Conservation (phyloP, 2,888 invertebrate species). For the Melinaea menophilus region DNA sequence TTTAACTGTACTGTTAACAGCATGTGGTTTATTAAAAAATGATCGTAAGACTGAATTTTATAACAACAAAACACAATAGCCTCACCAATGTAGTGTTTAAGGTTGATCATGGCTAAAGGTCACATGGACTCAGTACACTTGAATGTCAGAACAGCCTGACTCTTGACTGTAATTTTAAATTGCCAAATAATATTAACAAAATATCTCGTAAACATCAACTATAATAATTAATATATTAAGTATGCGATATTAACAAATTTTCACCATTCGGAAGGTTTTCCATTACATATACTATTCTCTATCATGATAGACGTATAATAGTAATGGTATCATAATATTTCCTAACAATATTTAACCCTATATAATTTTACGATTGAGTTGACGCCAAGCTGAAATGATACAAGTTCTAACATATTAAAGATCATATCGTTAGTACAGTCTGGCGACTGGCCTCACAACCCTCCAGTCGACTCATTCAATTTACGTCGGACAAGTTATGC, state of each 20-base stretch:
- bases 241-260: slow-evolving; percentile 19
- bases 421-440: slow-evolving; percentile 29
- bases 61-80: slow-evolving; percentile 21
- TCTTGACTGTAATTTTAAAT: not conserved
- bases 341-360: slow-evolving; percentile 46
- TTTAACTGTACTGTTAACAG: slow-evolving; percentile 3
- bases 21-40: slow-evolving; percentile 21
- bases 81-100: slow-evolving; percentile 24
- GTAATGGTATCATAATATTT: slow-evolving; percentile 34
- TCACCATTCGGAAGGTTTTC: no score
- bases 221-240: no score
- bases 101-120: slow-evolving; percentile 32
- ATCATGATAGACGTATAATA: slow-evolving; percentile 17
- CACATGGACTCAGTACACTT: slow-evolving; percentile 12
- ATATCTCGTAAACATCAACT: no score
- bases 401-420: slow-evolving; percentile 35
- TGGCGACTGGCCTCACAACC: slow-evolving; percentile 37
- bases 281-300: no score
- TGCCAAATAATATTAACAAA: no score
- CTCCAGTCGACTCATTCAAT: slow-evolving; percentile 59
- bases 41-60: slow-evolving; percentile 14
- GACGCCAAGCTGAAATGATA: slow-evolving; percentile 39
- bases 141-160: slow-evolving; percentile 19
- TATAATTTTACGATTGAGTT: slow-evolving; percentile 46
- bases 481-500: slow-evolving; percentile 65